phyloP scores from a whole-genome alignment of 2,113 vertebrate species.

The Lophotis ruficrista region DNA sequence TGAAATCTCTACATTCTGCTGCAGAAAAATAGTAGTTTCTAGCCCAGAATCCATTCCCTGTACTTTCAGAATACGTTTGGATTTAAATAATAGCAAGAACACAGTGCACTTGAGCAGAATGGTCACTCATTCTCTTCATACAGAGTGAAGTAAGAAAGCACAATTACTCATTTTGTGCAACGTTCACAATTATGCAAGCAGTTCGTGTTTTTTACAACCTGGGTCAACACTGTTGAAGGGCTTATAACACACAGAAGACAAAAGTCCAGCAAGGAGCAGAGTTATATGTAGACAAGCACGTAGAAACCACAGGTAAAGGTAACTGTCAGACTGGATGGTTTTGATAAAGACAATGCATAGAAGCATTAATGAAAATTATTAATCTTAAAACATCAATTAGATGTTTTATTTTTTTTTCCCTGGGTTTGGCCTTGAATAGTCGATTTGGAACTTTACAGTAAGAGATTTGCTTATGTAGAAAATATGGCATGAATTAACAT shows the following conservation, averaged over 20 bases:
- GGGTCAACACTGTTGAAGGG: background rate
- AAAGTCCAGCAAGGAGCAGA: background rate
- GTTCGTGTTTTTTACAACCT: background rate
- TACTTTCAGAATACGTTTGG: background rate
- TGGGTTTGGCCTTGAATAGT: background rate
- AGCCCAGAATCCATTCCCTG: background rate
- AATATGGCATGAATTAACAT: background rate
- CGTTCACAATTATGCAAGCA: background rate
- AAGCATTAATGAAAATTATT: background rate
- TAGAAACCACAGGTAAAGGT: background rate
- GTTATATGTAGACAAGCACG: accelerated
- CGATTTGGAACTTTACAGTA: background rate
- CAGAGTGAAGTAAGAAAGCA: background rate
- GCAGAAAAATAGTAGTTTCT: background rate
- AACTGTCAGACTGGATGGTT: background rate
- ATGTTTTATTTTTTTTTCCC: background rate
- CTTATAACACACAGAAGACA: background rate
- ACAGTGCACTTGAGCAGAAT: background rate
- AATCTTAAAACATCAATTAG: background rate
- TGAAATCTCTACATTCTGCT: background rate
- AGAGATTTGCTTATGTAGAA: background rate
- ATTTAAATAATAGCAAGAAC: background rate
- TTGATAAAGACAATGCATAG: background rate
- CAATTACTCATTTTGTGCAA: no score
- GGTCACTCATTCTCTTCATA: accelerated